Evolutionary conservation across 35 echinoderm and acorn worm genomes (phyloP).

Genomic region (Apostichopus parvimensis): DNA sequence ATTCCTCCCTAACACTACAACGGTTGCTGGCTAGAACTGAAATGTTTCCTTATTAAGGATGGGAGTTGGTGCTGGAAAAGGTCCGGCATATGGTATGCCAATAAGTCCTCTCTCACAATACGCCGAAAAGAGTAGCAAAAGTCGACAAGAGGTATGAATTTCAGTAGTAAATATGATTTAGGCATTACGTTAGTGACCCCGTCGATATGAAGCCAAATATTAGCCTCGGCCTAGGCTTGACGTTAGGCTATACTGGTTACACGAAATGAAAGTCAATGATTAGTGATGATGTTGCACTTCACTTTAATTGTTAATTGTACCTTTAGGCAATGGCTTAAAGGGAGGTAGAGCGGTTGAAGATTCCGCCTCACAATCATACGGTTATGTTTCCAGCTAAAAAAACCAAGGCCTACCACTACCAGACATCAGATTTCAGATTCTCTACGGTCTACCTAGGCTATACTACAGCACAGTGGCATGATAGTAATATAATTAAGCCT

Average conservation of each 20-base stretch:
- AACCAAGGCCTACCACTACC: no score
- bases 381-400: no score
- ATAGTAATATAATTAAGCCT: no score
- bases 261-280: not conserved
- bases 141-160: constrained; percentile 56
- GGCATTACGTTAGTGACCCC: not conserved
- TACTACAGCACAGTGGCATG: no score
- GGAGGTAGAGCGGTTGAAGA: no score
- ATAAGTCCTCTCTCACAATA: constrained; percentile 81
- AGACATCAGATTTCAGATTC: no score
- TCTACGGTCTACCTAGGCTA: no score
- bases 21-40: not conserved
- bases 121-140: constrained; percentile 81
- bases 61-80: constrained; percentile 87
- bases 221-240: not conserved
- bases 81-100: constrained; percentile 82
- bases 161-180: not conserved
- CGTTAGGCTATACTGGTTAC: not conserved
- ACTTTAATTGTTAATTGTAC: not conserved
- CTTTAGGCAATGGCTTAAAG: no score
- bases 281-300: not conserved
- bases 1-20: not conserved
- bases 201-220: not conserved
- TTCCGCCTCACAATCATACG: no score
- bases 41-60: constrained; percentile 42